Evolutionary conservation across 2,797 vertebrate species (phyloP), one percentile per base, ranked within the genome.

Genomic region (Lepilemur septentrionalis): DNA sequence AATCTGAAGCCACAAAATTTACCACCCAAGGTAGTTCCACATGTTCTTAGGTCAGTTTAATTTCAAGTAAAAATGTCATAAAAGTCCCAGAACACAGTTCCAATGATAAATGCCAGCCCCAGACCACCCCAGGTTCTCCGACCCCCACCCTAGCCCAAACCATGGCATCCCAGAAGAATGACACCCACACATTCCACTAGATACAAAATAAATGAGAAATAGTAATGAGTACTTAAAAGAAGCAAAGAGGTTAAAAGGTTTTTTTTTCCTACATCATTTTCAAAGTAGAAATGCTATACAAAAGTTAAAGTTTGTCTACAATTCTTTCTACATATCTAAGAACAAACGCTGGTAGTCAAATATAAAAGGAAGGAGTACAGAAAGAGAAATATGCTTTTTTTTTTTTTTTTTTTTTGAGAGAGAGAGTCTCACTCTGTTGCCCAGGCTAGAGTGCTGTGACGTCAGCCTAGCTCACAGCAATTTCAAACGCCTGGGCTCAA

Each of bases 1-100:
- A 98, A 98, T 94, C 97, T 97, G 96, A 97, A 97, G 79, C 85
- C 89, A 97, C 38, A 91, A 52, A 38, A n/a, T 89, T 94, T 94
- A 95, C 93, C 55, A 95, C 63, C 89, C 95, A 85, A 82, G 95
- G 35, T 32, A 88, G 57, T 95, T 92, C 93, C 41, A 87, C 41
- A n/a, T 28, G 46, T 92, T 86, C 79, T 92, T 90, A 88, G 15
- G 25, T 95, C 75, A 94, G 35, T 84, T 92, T 85, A 65, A 91
- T 88, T n/a, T 76, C 91, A 96, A 94, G 50, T 48, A 95, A 93
- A 95, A 96, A 84, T 65, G 67, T 69, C 23, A 46, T 59, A 3
- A 9, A 94, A 91, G 57, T 83, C 65, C 89, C 86, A 94, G 80
- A 94, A 95, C 46, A 92, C 23, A 91, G 55, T 15, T 94, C 52